phyloP scores from a whole-genome alignment of 2,888 invertebrate species.

The Lordiphosa andalusiaca region DNA sequence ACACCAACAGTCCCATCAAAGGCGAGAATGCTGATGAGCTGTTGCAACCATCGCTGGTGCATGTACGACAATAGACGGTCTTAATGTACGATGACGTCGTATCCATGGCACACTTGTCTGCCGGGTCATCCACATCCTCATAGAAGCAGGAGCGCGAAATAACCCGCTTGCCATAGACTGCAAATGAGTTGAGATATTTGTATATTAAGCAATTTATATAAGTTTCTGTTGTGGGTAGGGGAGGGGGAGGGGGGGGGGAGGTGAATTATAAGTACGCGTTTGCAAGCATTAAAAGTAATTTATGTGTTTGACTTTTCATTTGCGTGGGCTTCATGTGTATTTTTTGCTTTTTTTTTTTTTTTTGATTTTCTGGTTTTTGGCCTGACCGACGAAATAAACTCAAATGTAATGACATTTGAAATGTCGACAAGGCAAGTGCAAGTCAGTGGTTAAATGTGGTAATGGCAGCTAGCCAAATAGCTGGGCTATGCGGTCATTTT shows the following conservation, averaged over 20 bases:
- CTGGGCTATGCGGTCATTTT: background rate
- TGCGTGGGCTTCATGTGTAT: constrained; percentile 47
- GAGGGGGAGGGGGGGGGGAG: background rate
- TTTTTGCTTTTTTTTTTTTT: too few species aligned
- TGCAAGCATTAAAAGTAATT: constrained; percentile 38
- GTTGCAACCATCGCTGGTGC: constrained; percentile 79
- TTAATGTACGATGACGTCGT: constrained; percentile 79
- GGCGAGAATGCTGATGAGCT: constrained; percentile 64
- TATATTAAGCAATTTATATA: constrained; percentile 42
- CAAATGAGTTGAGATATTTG: constrained; percentile 32
- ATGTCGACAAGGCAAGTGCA: constrained; percentile 40
- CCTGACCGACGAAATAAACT: constrained; percentile 29
- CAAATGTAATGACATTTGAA: constrained; percentile 58
- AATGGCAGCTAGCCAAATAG: constrained; percentile 14
- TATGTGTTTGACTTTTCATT: constrained; percentile 21
- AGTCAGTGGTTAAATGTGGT: constrained; percentile 16
- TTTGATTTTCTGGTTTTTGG: constrained; percentile 21
- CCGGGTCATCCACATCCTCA: constrained; percentile 78
- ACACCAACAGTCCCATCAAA: constrained; percentile 56
- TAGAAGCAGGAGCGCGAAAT: constrained; percentile 80
- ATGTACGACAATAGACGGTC: constrained; percentile 79
- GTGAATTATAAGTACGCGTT: constrained; percentile 1
- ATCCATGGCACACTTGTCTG: constrained; percentile 78
- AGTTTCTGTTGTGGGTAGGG: constrained; percentile 17
- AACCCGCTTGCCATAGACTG: constrained; percentile 80